phyloP scores from a whole-genome alignment of 2,113 vertebrate species.

The Gnathonemus echidnorhynchus region DNA sequence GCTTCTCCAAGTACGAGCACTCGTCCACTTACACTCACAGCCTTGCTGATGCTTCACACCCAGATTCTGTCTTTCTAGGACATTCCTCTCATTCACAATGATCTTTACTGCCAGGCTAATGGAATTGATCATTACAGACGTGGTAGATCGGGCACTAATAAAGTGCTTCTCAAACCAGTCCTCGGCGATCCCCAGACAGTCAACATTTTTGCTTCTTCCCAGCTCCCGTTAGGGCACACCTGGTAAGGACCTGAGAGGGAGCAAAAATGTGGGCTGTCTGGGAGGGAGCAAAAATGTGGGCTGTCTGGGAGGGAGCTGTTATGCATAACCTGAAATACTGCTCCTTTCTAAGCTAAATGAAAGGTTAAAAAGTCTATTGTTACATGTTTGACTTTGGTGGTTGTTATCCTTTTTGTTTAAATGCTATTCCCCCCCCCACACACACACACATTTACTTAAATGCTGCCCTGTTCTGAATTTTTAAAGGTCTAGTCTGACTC shows the following conservation, averaged over 20 bases:
- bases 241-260: neutral
- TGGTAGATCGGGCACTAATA: neutral
- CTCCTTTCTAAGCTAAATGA: neutral
- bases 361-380: neutral
- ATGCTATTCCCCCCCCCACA: neutral
- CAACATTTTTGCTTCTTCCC: neutral
- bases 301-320: neutral
- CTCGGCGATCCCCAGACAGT: neutral
- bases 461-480: neutral
- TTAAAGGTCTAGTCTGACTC: neutral
- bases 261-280: neutral
- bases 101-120: neutral
- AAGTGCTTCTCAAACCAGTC: neutral
- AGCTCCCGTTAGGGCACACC: neutral
- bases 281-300: neutral
- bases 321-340: neutral
- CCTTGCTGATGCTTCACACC: neutral
- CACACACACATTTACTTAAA: neutral
- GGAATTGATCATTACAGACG: neutral
- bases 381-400: neutral
- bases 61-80: neutral
- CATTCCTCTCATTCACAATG: neutral
- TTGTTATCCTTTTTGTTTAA: neutral
- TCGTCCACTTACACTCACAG: neutral
- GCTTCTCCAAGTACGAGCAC: conserved; percentile 80